These are phyloP conservation scores for Ichneumoninae sp. DNA, from an alignment of 2,888 invertebrate species.

Conservation along the genomic window DNA sequence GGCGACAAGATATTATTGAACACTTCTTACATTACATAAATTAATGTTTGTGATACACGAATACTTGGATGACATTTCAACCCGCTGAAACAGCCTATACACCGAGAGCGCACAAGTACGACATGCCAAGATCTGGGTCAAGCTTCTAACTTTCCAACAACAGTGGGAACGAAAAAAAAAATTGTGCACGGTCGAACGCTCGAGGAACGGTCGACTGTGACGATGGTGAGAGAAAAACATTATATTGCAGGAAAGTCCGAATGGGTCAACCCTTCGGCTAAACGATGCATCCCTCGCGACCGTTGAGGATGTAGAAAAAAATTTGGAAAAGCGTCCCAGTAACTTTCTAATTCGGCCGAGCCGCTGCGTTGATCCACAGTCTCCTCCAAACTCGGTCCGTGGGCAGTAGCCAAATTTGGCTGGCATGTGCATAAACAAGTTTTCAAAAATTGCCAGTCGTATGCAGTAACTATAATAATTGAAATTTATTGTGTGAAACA, in stretches of 20 bases:
- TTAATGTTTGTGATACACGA: background rate
- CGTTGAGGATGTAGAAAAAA: constrained; percentile 61
- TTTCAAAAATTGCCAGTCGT: constrained; percentile 8
- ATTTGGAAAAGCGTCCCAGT: constrained; percentile 61
- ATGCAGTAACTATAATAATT: background rate
- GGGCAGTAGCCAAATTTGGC: constrained; percentile 19
- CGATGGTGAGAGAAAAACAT: constrained; percentile 56
- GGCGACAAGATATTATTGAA: background rate
- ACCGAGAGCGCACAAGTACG: constrained; percentile 30
- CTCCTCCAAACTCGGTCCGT: constrained; percentile 48
- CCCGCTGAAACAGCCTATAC: background rate
- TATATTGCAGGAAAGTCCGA: constrained; percentile 53
- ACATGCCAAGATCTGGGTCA: constrained; percentile 63
- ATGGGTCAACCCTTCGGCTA: constrained; percentile 63
- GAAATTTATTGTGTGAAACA: background rate
- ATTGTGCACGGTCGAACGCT: constrained; percentile 47
- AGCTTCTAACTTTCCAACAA: constrained; percentile 65
- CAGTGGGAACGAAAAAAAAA: constrained; percentile 54
- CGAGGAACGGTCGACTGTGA: constrained; percentile 43
- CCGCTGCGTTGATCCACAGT: constrained; percentile 49
- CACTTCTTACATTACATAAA: background rate
- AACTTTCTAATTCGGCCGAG: constrained; percentile 71
- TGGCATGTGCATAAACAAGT: background rate
- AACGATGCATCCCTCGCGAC: constrained; percentile 52
- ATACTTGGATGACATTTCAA: background rate